phyloP scores from a whole-genome alignment of 1,140 invertebrate species.

The Nymphalis io region DNA sequence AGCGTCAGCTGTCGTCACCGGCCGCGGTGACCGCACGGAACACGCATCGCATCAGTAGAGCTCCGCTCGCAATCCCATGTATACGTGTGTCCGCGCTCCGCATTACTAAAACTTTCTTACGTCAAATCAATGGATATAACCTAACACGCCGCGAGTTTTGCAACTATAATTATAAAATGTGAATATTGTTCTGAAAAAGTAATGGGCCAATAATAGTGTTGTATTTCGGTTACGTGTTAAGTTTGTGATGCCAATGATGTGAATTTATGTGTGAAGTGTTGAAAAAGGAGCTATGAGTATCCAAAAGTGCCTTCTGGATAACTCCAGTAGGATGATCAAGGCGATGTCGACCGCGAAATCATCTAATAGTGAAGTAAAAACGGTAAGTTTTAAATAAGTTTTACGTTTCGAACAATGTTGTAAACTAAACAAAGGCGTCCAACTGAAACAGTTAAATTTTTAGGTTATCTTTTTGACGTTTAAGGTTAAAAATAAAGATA shows the following conservation, averaged over 20 bases:
- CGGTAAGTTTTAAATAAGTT: slow-evolving; percentile 55
- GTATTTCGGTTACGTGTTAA: slow-evolving; percentile 13
- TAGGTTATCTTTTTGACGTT: slow-evolving; percentile 58
- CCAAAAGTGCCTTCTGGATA: slow-evolving; percentile 77
- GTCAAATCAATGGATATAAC: slow-evolving; percentile 80
- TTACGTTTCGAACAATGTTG: slow-evolving; percentile 30
- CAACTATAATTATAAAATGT: slow-evolving; percentile 56
- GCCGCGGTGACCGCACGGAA: slow-evolving; percentile 30
- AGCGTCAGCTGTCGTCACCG: slow-evolving; percentile 33
- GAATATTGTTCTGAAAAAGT: slow-evolving; percentile 46
- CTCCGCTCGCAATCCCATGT: slow-evolving; percentile 36
- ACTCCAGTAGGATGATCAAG: slow-evolving; percentile 78
- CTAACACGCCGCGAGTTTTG: slow-evolving; percentile 61
- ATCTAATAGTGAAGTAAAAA: slow-evolving; percentile 69
- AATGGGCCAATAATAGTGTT: slow-evolving; percentile 48
- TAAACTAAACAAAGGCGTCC: slow-evolving; percentile 31
- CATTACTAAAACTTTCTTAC: slow-evolving; percentile 72
- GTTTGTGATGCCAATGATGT: slow-evolving; percentile 4
- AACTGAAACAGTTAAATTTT: slow-evolving; percentile 38
- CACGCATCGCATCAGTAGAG: slow-evolving; percentile 49
- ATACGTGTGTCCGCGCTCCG: slow-evolving; percentile 46
- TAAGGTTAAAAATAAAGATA: slow-evolving; percentile 47
- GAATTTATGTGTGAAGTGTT: slow-evolving; percentile 56
- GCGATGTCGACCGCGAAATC: slow-evolving; percentile 76
- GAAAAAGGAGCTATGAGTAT: slow-evolving; percentile 71